Conservation (phyloP, 2,888 invertebrate genomes). For the Tipula vernalis region DNA sequence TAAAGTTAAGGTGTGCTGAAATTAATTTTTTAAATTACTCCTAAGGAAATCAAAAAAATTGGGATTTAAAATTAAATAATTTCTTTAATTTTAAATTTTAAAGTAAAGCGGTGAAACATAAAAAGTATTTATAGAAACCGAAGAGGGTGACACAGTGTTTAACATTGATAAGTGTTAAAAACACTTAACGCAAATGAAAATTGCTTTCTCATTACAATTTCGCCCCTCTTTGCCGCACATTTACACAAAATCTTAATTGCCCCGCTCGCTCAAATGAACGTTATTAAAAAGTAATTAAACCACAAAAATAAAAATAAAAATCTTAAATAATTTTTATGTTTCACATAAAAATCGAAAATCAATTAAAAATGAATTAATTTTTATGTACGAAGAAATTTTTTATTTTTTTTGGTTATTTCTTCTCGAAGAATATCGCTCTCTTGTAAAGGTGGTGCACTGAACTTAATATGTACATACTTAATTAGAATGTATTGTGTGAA, state of each 20-base stretch:
- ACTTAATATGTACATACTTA: not conserved
- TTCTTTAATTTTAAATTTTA: too few species aligned
- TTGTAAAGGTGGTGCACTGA: not conserved
- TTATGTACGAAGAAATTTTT: not conserved
- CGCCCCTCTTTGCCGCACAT: not conserved
- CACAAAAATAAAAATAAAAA: not conserved
- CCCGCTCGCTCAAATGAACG: not conserved
- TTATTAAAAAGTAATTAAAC: not conserved
- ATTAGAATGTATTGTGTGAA: not conserved
- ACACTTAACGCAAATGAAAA: not conserved
- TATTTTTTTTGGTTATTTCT: not conserved
- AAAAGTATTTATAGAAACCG: too few species aligned
- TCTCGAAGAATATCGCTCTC: not conserved
- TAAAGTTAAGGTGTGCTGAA: too few species aligned
- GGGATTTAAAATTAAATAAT: too few species aligned
- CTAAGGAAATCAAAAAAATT: too few species aligned
- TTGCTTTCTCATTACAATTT: not conserved
- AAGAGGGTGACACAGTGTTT: not conserved
- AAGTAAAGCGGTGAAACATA: too few species aligned
- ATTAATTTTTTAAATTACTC: too few species aligned
- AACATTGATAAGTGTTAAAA: not conserved
- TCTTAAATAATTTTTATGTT: not conserved
- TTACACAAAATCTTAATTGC: not conserved
- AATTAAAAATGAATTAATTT: not conserved
- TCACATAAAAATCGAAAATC: slow-evolving; percentile 4